These are phyloP conservation scores for Drosophila ochracea DNA, from an alignment of 2,888 invertebrate species.

Conservation along the genomic window DNA sequence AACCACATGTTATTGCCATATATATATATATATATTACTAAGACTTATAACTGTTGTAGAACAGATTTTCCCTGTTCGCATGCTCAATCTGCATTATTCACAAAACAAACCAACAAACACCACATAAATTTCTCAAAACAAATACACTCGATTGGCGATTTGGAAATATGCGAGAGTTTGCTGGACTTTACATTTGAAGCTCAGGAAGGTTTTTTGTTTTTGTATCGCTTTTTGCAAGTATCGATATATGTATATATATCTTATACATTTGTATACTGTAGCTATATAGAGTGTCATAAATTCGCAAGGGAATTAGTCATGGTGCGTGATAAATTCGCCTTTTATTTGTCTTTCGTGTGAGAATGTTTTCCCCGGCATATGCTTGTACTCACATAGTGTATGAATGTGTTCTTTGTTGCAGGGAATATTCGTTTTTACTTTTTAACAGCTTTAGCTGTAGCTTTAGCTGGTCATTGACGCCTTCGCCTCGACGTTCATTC, in stretches of 20 bases:
- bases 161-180: constrained; percentile 29
- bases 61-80: constrained; percentile 41
- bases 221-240: constrained; percentile 13
- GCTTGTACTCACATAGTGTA: constrained; percentile 20
- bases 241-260: constrained; percentile 2
- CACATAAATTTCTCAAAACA: constrained; percentile 50
- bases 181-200: constrained; percentile 22
- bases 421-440: constrained; percentile 39
- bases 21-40: not conserved
- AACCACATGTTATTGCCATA: not conserved
- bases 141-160: constrained; percentile 39
- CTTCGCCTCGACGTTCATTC: constrained; percentile 26
- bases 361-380: constrained; percentile 58
- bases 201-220: constrained; percentile 21
- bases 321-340: constrained; percentile 78
- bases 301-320: constrained; percentile 70
- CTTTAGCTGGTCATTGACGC: constrained; percentile 70
- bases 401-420: constrained; percentile 74
- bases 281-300: constrained; percentile 70
- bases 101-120: constrained; percentile 44
- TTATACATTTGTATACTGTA: constrained; percentile 4
- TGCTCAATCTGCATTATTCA: constrained; percentile 62
- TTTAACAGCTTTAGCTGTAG: constrained; percentile 55
- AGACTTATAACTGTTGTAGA: not conserved
- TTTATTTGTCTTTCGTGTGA: constrained; percentile 80